Percentiles rank a stretch among this genome's conserved stretches.
These are phyloP conservation scores for Prosapia bicincta DNA, from an alignment of 2,888 invertebrate species.

Conservation along the genomic window DNA sequence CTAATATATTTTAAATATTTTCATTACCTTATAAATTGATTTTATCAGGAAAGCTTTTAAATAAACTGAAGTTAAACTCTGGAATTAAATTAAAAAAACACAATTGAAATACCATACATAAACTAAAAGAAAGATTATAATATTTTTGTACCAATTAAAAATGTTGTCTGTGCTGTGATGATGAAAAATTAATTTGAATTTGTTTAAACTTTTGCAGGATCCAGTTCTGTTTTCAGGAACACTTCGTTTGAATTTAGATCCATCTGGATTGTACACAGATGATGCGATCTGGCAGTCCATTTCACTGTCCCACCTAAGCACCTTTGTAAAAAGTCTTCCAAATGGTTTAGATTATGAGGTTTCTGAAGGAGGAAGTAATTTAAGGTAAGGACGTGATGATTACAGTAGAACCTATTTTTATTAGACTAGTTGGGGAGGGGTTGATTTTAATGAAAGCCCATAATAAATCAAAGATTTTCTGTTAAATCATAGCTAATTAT, in stretches of 20 bases:
- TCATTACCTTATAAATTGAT: no score
- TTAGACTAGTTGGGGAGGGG: not conserved
- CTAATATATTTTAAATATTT: no score
- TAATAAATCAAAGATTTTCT: no score
- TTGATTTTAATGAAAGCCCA: not conserved
- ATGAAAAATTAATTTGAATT: no score
- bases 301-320: conserved; percentile 85
- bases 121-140: no score
- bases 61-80: no score
- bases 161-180: no score
- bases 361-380: conserved; percentile 44
- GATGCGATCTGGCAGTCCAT: conserved; percentile 84
- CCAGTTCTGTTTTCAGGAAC: conserved; percentile 93
- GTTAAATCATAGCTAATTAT: no score
- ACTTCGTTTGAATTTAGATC: conserved; percentile 88
- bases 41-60: no score
- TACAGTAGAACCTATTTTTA: conserved; percentile 45
- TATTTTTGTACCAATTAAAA: no score
- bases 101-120: no score
- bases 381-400: conserved; percentile 55
- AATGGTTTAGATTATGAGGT: conserved; percentile 44
- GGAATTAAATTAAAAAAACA: no score
- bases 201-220: conserved; percentile 73
- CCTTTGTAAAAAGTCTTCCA: conserved; percentile 51
- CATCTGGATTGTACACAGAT: conserved; percentile 74